phyloP scores from a whole-genome alignment of 2,797 vertebrate genomes.

The Myotis planiceps region DNA sequence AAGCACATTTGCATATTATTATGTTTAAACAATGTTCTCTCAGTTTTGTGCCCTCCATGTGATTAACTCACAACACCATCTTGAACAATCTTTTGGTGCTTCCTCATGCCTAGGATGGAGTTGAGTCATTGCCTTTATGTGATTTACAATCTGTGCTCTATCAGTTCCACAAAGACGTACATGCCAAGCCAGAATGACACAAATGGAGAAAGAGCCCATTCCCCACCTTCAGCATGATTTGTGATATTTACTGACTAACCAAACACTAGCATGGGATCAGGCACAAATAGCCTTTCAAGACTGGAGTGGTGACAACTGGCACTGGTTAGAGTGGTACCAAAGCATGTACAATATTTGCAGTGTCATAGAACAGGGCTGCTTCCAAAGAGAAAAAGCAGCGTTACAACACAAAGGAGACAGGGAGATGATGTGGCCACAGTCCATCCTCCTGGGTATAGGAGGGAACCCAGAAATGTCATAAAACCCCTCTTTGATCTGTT shows the following conservation, averaged over 20 bases:
- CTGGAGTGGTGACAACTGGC: conserved; percentile 85
- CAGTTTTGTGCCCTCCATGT: conserved; percentile 57
- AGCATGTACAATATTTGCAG: conserved; percentile 72
- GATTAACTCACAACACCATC: conserved; percentile 42
- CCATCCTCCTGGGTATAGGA: conserved; percentile 80
- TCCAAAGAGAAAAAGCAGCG: conserved; percentile 75
- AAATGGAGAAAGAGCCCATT: conserved; percentile 72
- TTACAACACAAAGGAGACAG: conserved; percentile 65
- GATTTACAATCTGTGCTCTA: conserved; percentile 71
- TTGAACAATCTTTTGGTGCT: conserved; percentile 66
- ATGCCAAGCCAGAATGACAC: conserved; percentile 70
- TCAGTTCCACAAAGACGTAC: conserved; percentile 48
- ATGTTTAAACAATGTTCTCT: conserved; percentile 46
- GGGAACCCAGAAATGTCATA: conserved; percentile 89
- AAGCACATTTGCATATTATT: conserved; percentile 60
- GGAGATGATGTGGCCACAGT: conserved; percentile 80
- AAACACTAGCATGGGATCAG: conserved; percentile 75
- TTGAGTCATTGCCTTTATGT: neutral
- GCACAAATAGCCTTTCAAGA: conserved; percentile 78
- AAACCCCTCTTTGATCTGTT: conserved; percentile 86
- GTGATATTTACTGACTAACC: conserved; percentile 80
- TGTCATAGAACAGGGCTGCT: conserved; percentile 72
- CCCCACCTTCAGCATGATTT: conserved; percentile 69
- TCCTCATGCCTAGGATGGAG: conserved; percentile 46
- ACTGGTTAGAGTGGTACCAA: conserved; percentile 50